These are phyloP conservation scores for Oncorhynchus masou DNA, from an alignment of 2,113 vertebrate species.

Conservation along the genomic window DNA sequence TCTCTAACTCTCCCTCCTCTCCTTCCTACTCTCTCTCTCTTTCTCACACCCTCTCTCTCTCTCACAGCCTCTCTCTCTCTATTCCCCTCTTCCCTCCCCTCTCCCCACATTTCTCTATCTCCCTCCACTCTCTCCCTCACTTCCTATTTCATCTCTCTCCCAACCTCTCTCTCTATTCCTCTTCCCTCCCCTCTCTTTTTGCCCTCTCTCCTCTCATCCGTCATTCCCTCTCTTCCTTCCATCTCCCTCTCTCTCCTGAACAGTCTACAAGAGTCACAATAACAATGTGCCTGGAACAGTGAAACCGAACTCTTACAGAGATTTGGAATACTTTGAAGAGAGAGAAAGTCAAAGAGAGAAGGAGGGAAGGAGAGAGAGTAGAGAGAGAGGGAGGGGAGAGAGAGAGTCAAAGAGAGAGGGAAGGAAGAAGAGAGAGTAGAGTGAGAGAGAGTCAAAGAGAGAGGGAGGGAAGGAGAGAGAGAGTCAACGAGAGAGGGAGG, in stretches of 20 bases:
- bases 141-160: neutral
- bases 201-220: slow-evolving; percentile 26
- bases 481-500: no score
- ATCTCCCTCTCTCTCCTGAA: neutral
- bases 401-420: no score
- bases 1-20: neutral
- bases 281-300: slow-evolving; percentile 60
- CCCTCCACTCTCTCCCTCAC: neutral
- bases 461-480: neutral
- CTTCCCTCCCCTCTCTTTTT: neutral
- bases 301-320: slow-evolving; percentile 66
- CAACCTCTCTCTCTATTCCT: neutral
- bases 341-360: no score
- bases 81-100: slow-evolving; percentile 9
- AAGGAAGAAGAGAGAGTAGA: no score
- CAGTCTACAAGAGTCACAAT: slow-evolving; percentile 49
- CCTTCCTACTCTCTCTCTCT: neutral
- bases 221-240: neutral
- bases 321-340: slow-evolving; percentile 51
- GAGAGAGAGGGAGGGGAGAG: no score
- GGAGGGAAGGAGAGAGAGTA: no score
- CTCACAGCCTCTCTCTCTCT: slow-evolving; percentile 8
- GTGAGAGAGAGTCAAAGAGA: neutral
- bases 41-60: neutral
- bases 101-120: neutral